Evolutionary conservation across 2,888 invertebrate genomes (phyloP), one percentile per base, ranked within the genome.

Genomic region (Xylota sylvarum): DNA sequence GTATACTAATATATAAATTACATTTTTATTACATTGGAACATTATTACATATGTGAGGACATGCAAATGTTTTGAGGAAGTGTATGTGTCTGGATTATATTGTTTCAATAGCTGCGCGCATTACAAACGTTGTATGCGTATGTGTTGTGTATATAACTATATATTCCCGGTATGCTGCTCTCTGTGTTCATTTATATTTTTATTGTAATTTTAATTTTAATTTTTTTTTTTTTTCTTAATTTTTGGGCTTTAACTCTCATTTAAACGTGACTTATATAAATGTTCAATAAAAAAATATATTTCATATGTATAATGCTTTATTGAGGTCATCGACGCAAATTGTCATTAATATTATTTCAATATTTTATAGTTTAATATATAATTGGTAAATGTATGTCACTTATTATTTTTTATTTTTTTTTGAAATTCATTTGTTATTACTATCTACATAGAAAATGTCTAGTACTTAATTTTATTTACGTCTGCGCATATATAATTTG

Each of bases 221-320:
- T 23, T 23, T n/a, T n/a, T n/a, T n/a, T n/a, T 12, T 14, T 50
- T 23, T 64, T 55, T 32, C 46, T 46, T 70, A 32, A 32, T 32
- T 5, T 32, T 32, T 32, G 5, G 5, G 2, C 9, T 65, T 43
- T 14, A 62, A 50, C 27, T 76, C 55, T 73, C 72, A 48, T 58
- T 70, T 56, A 80, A 80, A 72, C 72, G 77, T 73, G 86, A 86
- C 81, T 86, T 81, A 86, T 85, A 85, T 82, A 86, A 86, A 86
- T 48, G 77, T 82, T 86, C 77, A 78, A 86, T 86, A 86, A 86
- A 86, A 86, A 86, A 86, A 86, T 86, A 86, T 86, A 82, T 78
- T 82, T 78, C 82, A 77, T 62, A 73, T 77, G 77, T 85, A 72
- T 85, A 80, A 76, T 85, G 78, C 73, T 80, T 85, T 85, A 86